phyloP scores from a whole-genome alignment of 2,113 vertebrate species.

The Corvus hawaiiensis region DNA sequence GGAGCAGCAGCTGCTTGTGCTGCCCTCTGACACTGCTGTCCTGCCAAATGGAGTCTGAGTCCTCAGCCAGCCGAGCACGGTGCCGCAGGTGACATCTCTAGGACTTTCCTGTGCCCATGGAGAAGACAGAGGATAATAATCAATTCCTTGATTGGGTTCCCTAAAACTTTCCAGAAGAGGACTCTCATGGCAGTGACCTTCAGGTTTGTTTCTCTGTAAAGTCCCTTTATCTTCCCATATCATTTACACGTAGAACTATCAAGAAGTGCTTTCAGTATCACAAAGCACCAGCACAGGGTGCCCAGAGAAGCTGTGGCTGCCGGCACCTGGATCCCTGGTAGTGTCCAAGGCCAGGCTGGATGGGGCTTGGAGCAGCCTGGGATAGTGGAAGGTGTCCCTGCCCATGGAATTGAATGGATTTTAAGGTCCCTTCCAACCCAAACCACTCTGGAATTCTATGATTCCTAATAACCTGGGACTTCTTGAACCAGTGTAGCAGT shows the following conservation, averaged over 20 bases:
- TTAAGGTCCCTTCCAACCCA: neutral
- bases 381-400: neutral
- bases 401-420: neutral
- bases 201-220: neutral
- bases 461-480: neutral
- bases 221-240: neutral
- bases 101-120: neutral
- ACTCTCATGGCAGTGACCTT: neutral
- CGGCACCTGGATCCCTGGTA: neutral
- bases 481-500: neutral
- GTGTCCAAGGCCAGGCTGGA: neutral
- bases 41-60: neutral
- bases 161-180: neutral
- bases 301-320: neutral
- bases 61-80: neutral
- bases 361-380: neutral
- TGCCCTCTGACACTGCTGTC: neutral
- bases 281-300: neutral
- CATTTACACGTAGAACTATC: neutral
- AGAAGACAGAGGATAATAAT: neutral
- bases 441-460: neutral
- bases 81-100: neutral
- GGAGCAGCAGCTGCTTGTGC: neutral
- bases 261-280: neutral
- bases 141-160: neutral